A percentile compares a stretch with the other conserved stretches of the same genome.
Evolutionary conservation across 2,888 invertebrate species (phyloP).

Genomic region (Drosophila mimetica): DNA sequence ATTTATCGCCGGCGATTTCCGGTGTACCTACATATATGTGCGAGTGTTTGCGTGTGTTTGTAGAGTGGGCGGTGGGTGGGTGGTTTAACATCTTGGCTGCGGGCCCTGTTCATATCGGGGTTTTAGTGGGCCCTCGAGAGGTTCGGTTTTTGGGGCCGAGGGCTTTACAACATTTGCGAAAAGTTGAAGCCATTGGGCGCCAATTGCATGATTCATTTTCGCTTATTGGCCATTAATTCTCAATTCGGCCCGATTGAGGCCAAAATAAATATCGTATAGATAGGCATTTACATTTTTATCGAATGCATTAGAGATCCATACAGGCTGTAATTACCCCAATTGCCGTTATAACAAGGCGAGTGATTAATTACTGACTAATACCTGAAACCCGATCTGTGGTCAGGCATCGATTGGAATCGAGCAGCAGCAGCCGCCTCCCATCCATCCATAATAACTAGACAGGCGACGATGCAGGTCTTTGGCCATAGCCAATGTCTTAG

Average conservation of each 20-base stretch:
- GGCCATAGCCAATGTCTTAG: slow-evolving; percentile 24
- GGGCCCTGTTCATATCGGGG: slow-evolving; percentile 68
- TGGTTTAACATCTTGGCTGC: slow-evolving; percentile 44
- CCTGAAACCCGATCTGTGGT: slow-evolving; percentile 63
- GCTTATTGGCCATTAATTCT: slow-evolving; percentile 70
- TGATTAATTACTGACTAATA: slow-evolving; percentile 71
- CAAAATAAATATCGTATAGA: slow-evolving; percentile 16
- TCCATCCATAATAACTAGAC: slow-evolving; percentile 49
- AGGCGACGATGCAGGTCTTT: slow-evolving; percentile 30
- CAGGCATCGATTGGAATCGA: slow-evolving; percentile 6
- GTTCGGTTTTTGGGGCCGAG: slow-evolving; percentile 21
- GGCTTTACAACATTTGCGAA: slow-evolving; percentile 47
- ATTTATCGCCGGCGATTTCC: slow-evolving; percentile 72
- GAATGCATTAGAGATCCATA: slow-evolving; percentile 63
- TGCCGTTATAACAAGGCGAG: slow-evolving; percentile 50
- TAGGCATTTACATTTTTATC: slow-evolving; percentile 63
- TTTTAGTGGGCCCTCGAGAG: slow-evolving; percentile 73
- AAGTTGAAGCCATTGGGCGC: slow-evolving; percentile 56
- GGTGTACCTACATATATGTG: slow-evolving; percentile 8
- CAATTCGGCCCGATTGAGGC: slow-evolving; percentile 15
- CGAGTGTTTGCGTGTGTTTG: slow-evolving; percentile 22
- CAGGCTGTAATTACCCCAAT: slow-evolving; percentile 60
- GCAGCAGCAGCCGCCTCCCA: slow-evolving; percentile 7
- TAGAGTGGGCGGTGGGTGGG: slow-evolving; percentile 12
- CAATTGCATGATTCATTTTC: slow-evolving; percentile 72